Percentiles rank a stretch among this genome's conserved stretches.
phyloP scores from a whole-genome alignment of 2,113 vertebrate species.

The Sphyrna mokarran region DNA sequence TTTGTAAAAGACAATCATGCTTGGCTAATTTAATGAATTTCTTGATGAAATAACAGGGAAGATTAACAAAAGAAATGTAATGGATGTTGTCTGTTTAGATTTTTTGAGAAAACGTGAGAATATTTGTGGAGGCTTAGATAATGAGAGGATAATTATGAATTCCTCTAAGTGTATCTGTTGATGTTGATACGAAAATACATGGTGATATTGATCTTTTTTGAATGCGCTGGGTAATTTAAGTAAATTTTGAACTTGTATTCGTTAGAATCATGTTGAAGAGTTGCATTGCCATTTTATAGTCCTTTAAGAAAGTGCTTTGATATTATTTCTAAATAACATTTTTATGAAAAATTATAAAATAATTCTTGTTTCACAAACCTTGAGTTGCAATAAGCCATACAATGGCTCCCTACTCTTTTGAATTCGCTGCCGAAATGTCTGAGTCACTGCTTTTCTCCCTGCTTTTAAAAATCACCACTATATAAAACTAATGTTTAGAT shows the following conservation, averaged over 20 bases:
- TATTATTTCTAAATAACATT: background rate
- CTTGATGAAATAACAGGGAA: too few species aligned
- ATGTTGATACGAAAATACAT: background rate
- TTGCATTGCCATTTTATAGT: background rate
- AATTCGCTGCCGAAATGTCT: background rate
- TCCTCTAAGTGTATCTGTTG: background rate
- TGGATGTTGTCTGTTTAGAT: too few species aligned
- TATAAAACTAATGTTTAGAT: background rate
- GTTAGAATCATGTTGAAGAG: background rate
- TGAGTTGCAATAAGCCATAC: background rate
- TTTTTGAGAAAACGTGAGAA: too few species aligned
- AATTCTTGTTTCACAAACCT: background rate
- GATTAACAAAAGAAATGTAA: too few species aligned
- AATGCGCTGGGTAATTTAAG: background rate
- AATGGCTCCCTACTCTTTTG: background rate
- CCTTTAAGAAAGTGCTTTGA: background rate
- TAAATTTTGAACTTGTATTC: background rate
- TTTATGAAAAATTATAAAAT: background rate
- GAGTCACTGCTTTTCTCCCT: slow-evolving; percentile 36
- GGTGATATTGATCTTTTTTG: background rate
- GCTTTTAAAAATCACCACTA: slow-evolving; percentile 3
- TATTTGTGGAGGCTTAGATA: too few species aligned
- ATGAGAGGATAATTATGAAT: too few species aligned
- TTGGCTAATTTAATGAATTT: too few species aligned
- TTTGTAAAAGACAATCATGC: too few species aligned